Base-by-base conservation (phyloP, 2,797 vertebrate genomes). In the Malurus splendens region DNA sequence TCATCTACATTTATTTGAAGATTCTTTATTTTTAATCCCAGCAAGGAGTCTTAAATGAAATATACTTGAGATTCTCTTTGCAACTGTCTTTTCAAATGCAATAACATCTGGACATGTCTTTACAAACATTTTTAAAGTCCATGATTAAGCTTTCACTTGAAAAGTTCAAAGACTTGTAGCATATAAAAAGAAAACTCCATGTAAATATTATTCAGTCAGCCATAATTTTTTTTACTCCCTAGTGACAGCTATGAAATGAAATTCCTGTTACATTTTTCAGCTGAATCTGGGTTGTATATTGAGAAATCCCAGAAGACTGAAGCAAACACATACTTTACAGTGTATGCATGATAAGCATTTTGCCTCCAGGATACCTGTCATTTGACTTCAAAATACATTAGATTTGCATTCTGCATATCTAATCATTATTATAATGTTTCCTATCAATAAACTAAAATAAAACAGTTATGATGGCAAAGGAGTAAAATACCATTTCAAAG, bases 331-430 rank as follows among this genome's bases (percentile, higher is more conserved):
- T 74, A 73, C 68, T 93, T 95, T 87, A 78, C 68, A 68, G 22
- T 19, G 56, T 28, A 45, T 54, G 91, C 56, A 75, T 90, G 74
- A 66, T 81, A 94, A 90, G 24, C 14, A 81, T 92, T 88, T 92
- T 87, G 88, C 88, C 90, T 94, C 45, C 4, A 13, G 84, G 56
- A 70, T 64, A 90, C 41, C 20, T 91, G 67, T 86, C 45, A 64
- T 82, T 75, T 65, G 57, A 76, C 62, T 92, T 66, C 24, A 80
- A 89, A 92, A 87, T 81, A 4, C 78, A 51, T 62, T 82, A 7
- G 23, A 77, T 88, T 94, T 83, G 60, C n/a, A 57, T 85, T 89
- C 36, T 82, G 84, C 60, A 91, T 87, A 73, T 56, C 70, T 94
- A 87, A 89, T 79, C 0, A 0, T 56, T 74, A 70, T 54, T 75